Evolutionary conservation across 2,113 vertebrate genomes (phyloP).

Genomic region (Ceyx margarethae): DNA sequence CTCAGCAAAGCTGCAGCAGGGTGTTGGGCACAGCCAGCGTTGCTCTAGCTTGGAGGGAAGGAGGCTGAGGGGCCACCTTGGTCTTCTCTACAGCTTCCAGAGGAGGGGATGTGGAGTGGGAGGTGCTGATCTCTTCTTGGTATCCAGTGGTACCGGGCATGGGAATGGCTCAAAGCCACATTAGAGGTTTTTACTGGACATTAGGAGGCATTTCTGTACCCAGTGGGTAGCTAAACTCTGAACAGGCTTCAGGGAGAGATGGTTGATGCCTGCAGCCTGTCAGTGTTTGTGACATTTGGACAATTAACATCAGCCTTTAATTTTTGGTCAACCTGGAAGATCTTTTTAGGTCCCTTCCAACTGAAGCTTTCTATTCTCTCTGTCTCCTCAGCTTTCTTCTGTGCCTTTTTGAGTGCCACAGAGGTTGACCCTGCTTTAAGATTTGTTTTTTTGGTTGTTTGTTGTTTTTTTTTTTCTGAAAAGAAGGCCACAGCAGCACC

Average conservation of each 20-base stretch:
- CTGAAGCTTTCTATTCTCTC: not conserved
- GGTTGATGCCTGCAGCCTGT: not conserved
- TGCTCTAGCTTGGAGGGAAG: not conserved
- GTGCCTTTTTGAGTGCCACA: not conserved
- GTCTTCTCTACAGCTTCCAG: not conserved
- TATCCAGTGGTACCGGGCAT: accelerated
- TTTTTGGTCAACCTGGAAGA: not conserved
- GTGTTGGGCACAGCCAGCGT: accelerated
- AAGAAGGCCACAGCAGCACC: not conserved
- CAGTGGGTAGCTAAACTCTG: not conserved
- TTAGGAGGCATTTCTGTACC: not conserved
- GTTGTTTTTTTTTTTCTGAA: not conserved
- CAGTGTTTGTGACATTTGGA: not conserved
- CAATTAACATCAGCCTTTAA: not conserved
- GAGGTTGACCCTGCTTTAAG: not conserved
- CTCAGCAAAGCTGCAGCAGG: accelerated
- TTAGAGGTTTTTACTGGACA: not conserved
- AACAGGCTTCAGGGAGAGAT: not conserved
- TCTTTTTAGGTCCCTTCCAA: not conserved
- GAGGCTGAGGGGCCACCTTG: not conserved
- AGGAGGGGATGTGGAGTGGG: not conserved
- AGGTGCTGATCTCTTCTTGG: not conserved
- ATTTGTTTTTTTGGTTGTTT: not conserved
- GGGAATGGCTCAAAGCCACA: not conserved
- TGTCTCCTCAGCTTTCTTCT: not conserved